Conservation (phyloP, 64 coral and sea anemone genomes). For the Trachythela sp. region DNA sequence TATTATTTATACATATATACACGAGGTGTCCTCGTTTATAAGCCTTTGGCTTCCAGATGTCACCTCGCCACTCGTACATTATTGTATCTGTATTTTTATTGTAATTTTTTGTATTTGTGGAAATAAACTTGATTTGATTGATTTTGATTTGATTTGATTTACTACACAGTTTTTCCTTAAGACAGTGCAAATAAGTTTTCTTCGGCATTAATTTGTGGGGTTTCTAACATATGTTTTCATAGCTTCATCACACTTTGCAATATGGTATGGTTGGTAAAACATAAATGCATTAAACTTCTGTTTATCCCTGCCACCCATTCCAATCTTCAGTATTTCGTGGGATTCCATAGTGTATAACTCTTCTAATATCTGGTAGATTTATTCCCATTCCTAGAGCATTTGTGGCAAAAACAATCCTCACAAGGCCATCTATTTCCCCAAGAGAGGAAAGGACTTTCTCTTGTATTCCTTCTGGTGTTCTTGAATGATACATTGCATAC, state of each 20-base stretch:
- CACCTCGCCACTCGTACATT: no score
- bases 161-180: no score
- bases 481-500: conserved; percentile 41
- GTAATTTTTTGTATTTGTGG: no score
- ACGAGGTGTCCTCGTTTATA: no score
- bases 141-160: no score
- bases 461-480: conserved; percentile 35
- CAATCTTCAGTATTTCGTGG: background rate
- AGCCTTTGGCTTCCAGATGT: no score
- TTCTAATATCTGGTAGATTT: background rate
- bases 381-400: background rate
- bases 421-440: background rate
- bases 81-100: no score
- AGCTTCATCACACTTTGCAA: background rate
- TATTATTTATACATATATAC: no score
- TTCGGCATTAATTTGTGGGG: background rate
- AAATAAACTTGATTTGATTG: no score
- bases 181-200: no score
- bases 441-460: background rate
- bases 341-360: background rate
- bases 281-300: background rate
- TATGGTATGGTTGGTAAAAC: background rate
- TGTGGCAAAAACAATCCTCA: background rate
- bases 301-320: background rate
- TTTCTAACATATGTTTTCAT: background rate